phyloP scores from a whole-genome alignment of 1,140 invertebrate genomes.

The Drosophila cardini region DNA sequence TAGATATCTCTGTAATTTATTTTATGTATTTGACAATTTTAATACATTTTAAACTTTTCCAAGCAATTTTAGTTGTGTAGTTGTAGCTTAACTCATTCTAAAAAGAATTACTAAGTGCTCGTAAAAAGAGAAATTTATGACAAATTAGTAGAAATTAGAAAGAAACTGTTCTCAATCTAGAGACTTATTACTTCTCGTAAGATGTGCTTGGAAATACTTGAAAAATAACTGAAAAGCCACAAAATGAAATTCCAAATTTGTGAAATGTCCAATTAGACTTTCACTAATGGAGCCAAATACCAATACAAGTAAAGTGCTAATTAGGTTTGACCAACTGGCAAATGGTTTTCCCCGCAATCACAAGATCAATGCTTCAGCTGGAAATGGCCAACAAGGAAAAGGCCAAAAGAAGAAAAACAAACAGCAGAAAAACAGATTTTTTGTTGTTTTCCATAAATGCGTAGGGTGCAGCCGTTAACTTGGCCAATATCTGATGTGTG shows the following conservation, averaged over 20 bases:
- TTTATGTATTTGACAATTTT: too few relatives aligned
- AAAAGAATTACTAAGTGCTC: too few relatives aligned
- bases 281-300: slow-evolving; percentile 27
- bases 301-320: slow-evolving; percentile 19
- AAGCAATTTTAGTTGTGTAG: too few relatives aligned
- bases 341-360: slow-evolving; percentile 25
- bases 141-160: too few relatives aligned
- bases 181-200: background rate
- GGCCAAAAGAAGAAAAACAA: background rate
- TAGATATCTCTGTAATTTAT: too few relatives aligned
- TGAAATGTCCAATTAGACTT: slow-evolving; percentile 10
- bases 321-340: slow-evolving; percentile 34
- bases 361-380: background rate
- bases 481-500: slow-evolving; percentile 25
- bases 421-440: background rate
- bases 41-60: too few relatives aligned
- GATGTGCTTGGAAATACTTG: background rate
- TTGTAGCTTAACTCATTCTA: too few relatives aligned
- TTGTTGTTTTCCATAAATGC: slow-evolving; percentile 45
- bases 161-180: too few relatives aligned
- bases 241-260: slow-evolving; percentile 1
- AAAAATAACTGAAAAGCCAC: background rate
- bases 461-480: slow-evolving; percentile 43
- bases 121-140: too few relatives aligned
- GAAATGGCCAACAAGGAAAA: slow-evolving; percentile 1